Evolutionary conservation across 1,140 invertebrate genomes (phyloP), one percentile per base, ranked within the genome.

Genomic region (Penaeus japonicus): DNA sequence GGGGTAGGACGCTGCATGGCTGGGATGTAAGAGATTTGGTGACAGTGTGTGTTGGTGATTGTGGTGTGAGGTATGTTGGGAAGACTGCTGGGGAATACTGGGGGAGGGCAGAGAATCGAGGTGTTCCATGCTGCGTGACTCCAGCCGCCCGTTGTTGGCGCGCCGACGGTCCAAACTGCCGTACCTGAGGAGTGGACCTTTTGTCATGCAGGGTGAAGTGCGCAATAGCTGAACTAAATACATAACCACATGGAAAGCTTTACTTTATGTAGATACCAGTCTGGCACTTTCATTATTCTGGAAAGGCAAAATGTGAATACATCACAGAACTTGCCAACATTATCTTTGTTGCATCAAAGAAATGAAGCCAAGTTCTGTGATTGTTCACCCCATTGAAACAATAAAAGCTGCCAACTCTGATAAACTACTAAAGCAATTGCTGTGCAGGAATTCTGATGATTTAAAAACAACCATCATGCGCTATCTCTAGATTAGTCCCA

Each of bases 131-230:
- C 91, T 91, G 59, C 90, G 83, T 55, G 90, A 90, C 73, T 91
- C 91, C 59, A 91, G 62, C 84, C 89, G 80, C 53, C 92, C 88
- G 77, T 91, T 93, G 84, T 92, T 94, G 2, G 92, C 92, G 92
- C 94, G 83, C 91, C 94, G 93, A 47, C 95, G 93, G 92, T 95
- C 95, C 70, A 95, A 92, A 91, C 95, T 95, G 35, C 95, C 94
- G 91, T 95, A 95, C 91, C 94, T 94, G 89, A 59, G 90, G 79
- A 87, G 87, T 83, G 87, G 87, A 88, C 80, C 87, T 53, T 70
- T 65, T 59, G 87, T 88, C 87, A 88, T 88, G 87, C 87, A 88
- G 65, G 87, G 73, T 83, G n/a, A 75, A 57, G 80, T 82, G 80
- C 62, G 55, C 59, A 81, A 75, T 30, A 86, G 75, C 85, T 86